Base-by-base conservation (phyloP, 2,797 vertebrate species). In the Coreius guichenoti region DNA sequence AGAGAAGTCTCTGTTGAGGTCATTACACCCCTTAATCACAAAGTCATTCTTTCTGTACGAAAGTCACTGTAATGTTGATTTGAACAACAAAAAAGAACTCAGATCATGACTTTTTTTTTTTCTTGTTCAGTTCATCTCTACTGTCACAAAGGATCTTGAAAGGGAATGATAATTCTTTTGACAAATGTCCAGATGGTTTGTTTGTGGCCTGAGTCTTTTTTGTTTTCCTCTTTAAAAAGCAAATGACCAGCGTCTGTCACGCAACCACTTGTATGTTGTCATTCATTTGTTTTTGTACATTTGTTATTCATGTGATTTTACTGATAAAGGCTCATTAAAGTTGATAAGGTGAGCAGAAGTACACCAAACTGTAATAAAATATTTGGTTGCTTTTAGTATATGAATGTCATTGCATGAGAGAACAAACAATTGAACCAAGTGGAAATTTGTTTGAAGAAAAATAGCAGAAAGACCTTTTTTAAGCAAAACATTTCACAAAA, bases 21-120 rank as follows among this genome's bases (percentile, higher is more conserved):
- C 73, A 83, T 82, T 84, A 84, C 81, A 69, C 26, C 65, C 63
- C 76, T 81, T 83, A 80, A 81, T 80, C 73, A 80, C 72, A 88
- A 67, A 76, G 84, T 72, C 47, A 39, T 58, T 65, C 56, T 85
- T 85, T 81, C 84, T 80, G 58, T 85, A 80, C 4, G 9, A 33
- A 8, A 73, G 45, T 65, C 84, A 39, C 84, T 85, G 78, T 67
- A 80, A 85, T 80, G 77, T 73, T 80, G 84, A 79, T 85, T 58
- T 85, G 39, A 72, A 72, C 76, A 80, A 80, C 72, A 78, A 72
- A 61, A 49, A 39, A 36, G 29, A 80, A 65, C 39, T 73, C 80
- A n/a, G 47, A 61, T 33, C 36, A 39, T 72, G 80, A 31, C 17
- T 33, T 33, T 17, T 69, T 43, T 69, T 67, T 61, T n/a, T 43